Evolutionary conservation across 2,113 vertebrate genomes (phyloP), one percentile per base, ranked within the genome.

Genomic region (Paramisgurnus dabryanus): DNA sequence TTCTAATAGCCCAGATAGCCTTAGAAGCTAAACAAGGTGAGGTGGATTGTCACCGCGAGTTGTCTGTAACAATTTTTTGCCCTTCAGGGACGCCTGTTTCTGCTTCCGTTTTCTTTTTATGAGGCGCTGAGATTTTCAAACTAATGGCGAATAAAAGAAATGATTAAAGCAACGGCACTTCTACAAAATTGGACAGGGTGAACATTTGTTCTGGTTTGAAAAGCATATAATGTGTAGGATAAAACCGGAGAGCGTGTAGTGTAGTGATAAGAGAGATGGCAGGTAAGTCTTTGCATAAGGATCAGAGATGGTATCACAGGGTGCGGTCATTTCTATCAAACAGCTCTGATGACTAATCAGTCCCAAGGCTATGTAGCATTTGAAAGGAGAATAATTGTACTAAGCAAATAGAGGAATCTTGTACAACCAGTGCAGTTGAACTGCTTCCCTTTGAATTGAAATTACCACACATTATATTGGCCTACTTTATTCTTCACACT

Each of bases 321-420:
- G 85, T 77, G 85, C 69, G 85, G 85, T 66, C 47, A 76, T 17
- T 72, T 83, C 40, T 82, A 86, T 86, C 82, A 73, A 84, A 83
- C 79, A 80, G 80, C 77, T 80, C 71, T 57, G 71, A 82, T 86
- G 82, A 84, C 80, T 77, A 84, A 84, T 84, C 67, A 50, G 43
- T 82, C 80, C 82, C 75, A 78, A 74, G 80, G 85, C 82, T 72
- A 80, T 76, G 60, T 60, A 64, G 82, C 73, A 78, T 84, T 69
- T 77, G 84, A 86, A 86, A 86, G 71, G 61, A 72, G 53, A 82
- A 76, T 82, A 63, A 79, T 76, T 76, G 76, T 71, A 71, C 83
- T 76, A 76, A 79, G 70, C 79, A 79, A 82, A 85, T 80, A 80
- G 60, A 80, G 72, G 80, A 82, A 82, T 85, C 84, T 85, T 82